Evolutionary conservation across 2,888 invertebrate species (phyloP).

Genomic region (Xanthorhoe designata): DNA sequence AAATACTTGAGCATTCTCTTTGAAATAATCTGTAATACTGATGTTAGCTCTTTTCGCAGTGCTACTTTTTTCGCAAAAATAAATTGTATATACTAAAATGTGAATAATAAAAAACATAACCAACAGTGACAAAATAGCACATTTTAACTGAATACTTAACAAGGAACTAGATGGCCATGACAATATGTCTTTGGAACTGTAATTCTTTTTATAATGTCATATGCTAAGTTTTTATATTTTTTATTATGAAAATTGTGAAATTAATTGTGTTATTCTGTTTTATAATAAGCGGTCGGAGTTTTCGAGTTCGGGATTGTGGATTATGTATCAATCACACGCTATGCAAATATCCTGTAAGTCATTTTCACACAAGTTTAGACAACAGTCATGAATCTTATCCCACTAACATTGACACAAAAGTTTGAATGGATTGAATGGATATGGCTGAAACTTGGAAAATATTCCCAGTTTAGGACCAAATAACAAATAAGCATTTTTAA

Average conservation of each 20-base stretch:
- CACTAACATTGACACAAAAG: too few relatives aligned
- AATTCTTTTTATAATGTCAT: slow-evolving; percentile 46
- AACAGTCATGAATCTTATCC: background rate
- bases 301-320: slow-evolving; percentile 58
- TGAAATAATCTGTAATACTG: slow-evolving; percentile 37
- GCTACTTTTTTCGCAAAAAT: slow-evolving; percentile 51
- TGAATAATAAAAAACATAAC: slow-evolving; percentile 76
- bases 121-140: slow-evolving; percentile 59
- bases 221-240: slow-evolving; percentile 54
- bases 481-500: too few relatives aligned
- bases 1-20: slow-evolving; percentile 45
- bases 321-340: slow-evolving; percentile 72
- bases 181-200: slow-evolving; percentile 28
- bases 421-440: too few relatives aligned
- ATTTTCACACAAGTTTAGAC: background rate
- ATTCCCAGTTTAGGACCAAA: too few relatives aligned
- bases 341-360: slow-evolving; percentile 66
- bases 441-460: too few relatives aligned
- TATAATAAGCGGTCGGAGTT: slow-evolving; percentile 47
- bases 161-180: slow-evolving; percentile 54
- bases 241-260: slow-evolving; percentile 72
- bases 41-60: slow-evolving; percentile 44
- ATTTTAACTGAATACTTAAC: slow-evolving; percentile 58
- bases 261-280: slow-evolving; percentile 63
- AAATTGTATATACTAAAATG: slow-evolving; percentile 62